Base-by-base conservation (phyloP, 1,140 invertebrate species). In the Euura saliciscinereae region DNA sequence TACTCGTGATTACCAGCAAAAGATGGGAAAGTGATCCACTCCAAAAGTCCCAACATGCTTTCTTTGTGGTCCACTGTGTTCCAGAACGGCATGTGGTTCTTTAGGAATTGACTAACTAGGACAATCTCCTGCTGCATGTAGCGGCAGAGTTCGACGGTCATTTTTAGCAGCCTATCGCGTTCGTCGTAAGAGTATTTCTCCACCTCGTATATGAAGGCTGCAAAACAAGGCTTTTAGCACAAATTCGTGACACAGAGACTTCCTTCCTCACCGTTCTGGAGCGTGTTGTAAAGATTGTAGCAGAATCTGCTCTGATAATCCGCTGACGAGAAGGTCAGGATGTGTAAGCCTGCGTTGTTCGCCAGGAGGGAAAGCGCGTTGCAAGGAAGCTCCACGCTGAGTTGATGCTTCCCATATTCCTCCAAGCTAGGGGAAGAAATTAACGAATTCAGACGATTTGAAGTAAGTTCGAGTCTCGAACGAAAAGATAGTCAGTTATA, bases 111-210 rank as follows among this genome's bases (percentile, higher is more conserved):
- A 77, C 80, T 79, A 0, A 87, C 77, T n/a, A 85, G 79, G 2
- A 80, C 80, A 72, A 88, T 83, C 42, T 84, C 86, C 71, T 87
- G 82, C 67, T 87, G 85, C 77, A 87, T 86, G 51, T 87, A 87
- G 68, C 77, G 76, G 72, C 77, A 85, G 76, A 87, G 85, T 66
- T 80, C 75, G 5, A 74, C 72, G 5, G 81, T 85, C 76, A 83
- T 82, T 43, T 82, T 73, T n/a, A 88, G 78, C 28, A 88, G 70
- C 46, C 73, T 75, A 64, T 78, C 73, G 43, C 81, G 83, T 71
- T 87, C 82, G 44, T 77, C 70, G n/a, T 77, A 66, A 5, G 82
- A 78, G 77, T 81, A 83, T 70, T 72, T 75, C 6, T 76, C 78
- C 65, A 76, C 79, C 73, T 87, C 83, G 10, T 84, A 71, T 7